Evolutionary conservation across 92 coral and sea anemone genomes (phyloP).

Genomic region (Isaurus tuberculatus): DNA sequence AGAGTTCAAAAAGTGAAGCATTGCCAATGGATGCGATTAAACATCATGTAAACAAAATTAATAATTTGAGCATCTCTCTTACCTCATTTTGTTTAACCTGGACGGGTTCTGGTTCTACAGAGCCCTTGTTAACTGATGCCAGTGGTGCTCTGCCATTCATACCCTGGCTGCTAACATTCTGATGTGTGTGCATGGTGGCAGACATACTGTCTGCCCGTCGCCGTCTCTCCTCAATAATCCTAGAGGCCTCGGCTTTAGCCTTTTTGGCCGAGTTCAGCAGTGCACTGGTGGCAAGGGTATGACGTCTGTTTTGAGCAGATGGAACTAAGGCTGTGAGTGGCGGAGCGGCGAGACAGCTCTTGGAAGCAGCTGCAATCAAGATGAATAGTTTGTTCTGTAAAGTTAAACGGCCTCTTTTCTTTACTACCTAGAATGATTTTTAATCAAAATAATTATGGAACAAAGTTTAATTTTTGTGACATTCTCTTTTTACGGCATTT

Average conservation of each 20-base stretch:
- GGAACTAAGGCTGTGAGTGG: background rate
- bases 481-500: too few species aligned
- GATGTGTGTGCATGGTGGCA: background rate
- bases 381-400: too few species aligned
- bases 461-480: too few species aligned
- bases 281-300: slow-evolving; percentile 37
- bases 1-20: too few species aligned
- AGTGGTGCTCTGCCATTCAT: background rate
- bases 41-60: background rate
- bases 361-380: background rate
- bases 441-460: too few species aligned
- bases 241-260: slow-evolving; percentile 35
- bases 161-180: background rate
- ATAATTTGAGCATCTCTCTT: background rate
- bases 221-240: slow-evolving; percentile 35
- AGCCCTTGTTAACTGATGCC: background rate
- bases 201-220: background rate
- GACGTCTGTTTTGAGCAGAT: slow-evolving; percentile 11
- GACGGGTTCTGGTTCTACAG: background rate
- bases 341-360: background rate
- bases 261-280: slow-evolving; percentile 34
- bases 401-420: too few species aligned
- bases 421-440: too few species aligned
- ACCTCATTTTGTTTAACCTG: slow-evolving; percentile 19
- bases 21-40: background rate